Percentiles rank a stretch among this genome's conserved stretches.
phyloP scores from a whole-genome alignment of 2,888 invertebrate genomes.

The Chrysolina americana region DNA sequence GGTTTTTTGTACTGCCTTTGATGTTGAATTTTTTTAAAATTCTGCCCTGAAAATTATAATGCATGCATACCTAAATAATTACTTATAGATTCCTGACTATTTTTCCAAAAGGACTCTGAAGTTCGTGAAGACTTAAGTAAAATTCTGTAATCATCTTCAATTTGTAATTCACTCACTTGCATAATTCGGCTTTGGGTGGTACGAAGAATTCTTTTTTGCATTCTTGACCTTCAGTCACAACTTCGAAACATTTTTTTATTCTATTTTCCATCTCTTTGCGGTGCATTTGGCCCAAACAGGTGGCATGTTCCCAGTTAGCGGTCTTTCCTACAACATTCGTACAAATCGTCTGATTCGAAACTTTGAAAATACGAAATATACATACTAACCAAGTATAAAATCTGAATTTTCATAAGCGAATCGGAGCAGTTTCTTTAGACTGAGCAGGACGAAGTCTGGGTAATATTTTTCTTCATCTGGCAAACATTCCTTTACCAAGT shows the following conservation, averaged over 20 bases:
- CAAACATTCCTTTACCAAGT: slow-evolving; percentile 38
- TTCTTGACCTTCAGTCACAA: neutral
- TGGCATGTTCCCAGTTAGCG: neutral
- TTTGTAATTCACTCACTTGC: slow-evolving; percentile 34
- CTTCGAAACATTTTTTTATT: neutral
- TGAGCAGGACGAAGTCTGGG: slow-evolving; percentile 40
- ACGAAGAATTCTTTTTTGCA: neutral
- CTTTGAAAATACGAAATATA: neutral
- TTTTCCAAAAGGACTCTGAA: no score
- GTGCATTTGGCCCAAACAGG: neutral
- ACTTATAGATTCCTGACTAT: no score
- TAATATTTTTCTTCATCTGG: slow-evolving; percentile 39
- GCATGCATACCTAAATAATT: no score
- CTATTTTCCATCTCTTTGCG: neutral
- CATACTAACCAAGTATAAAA: slow-evolving; percentile 29
- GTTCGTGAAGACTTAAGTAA: no score
- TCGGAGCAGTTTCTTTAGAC: slow-evolving; percentile 28
- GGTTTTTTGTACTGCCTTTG: no score
- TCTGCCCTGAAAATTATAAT: no score
- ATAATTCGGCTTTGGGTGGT: slow-evolving; percentile 35
- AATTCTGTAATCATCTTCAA: neutral
- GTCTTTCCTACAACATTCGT: neutral
- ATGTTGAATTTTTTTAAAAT: no score
- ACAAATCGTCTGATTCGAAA: no score
- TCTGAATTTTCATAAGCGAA: slow-evolving; percentile 41